Evolutionary conservation across 2,888 invertebrate species (phyloP).

Genomic region (Strigamia maritima): DNA sequence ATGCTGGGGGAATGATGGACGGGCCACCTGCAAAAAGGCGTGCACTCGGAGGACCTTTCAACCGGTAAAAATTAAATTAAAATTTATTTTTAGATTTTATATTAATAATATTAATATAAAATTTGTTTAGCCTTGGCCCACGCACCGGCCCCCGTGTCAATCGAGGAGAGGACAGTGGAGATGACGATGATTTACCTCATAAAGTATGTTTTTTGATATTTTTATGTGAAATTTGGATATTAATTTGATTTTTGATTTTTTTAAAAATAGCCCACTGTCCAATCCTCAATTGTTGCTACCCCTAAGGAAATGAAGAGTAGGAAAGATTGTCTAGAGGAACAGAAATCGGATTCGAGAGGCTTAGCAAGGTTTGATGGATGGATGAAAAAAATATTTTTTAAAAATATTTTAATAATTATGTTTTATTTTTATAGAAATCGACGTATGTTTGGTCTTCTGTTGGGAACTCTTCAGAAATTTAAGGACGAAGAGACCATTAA

Average conservation of each 20-base stretch:
- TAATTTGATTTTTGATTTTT: conserved; percentile 50
- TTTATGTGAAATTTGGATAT: neutral
- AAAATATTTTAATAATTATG: neutral
- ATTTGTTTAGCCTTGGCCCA: conserved; percentile 47
- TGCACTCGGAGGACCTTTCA: conserved; percentile 48
- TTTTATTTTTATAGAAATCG: conserved; percentile 67
- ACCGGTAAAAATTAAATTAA: conserved; percentile 46
- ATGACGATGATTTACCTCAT: conserved; percentile 50
- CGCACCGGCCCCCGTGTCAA: conserved; percentile 40
- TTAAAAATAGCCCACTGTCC: conserved; percentile 60
- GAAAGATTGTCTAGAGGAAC: conserved; percentile 75
- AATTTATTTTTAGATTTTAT: neutral
- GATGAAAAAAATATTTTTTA: neutral
- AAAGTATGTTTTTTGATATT: too few relatives aligned
- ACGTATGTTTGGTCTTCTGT: conserved; percentile 90
- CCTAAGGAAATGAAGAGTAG: conserved; percentile 75
- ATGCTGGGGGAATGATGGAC: conserved; percentile 47
- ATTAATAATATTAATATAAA: conserved; percentile 35
- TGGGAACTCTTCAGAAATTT: conserved; percentile 93
- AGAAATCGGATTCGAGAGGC: conserved; percentile 75
- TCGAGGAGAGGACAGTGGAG: conserved; percentile 51
- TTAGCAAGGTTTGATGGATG: conserved; percentile 52
- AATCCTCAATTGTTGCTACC: conserved; percentile 74
- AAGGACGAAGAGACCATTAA: conserved; percentile 87
- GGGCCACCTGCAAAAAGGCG: conserved; percentile 48